phyloP scores from a whole-genome alignment of 2,113 vertebrate species.

The Pterophyllum scalare region DNA sequence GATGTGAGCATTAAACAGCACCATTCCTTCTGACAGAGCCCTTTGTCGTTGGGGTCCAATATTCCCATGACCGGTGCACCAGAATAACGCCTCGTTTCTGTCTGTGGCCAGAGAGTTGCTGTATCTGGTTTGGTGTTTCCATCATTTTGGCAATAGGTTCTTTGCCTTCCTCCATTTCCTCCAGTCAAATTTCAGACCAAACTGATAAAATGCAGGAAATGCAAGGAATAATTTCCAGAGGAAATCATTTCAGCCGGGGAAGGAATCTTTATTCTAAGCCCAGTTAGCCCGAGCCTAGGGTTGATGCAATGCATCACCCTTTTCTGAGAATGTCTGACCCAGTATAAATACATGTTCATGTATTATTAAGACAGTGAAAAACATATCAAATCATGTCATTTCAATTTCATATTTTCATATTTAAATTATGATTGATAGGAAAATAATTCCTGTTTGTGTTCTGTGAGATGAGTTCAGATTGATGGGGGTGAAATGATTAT shows the following conservation, averaged over 20 bases:
- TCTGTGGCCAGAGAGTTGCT: not conserved
- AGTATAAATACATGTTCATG: not conserved
- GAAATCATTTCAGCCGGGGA: not conserved
- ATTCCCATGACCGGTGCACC: not conserved
- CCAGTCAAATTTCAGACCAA: not conserved
- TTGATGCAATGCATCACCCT: not conserved
- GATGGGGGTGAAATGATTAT: not conserved
- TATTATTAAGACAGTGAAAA: not conserved
- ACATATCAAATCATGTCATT: not conserved
- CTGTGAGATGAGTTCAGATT: not conserved
- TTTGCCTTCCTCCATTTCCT: not conserved
- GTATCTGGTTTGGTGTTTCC: not conserved
- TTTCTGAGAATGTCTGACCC: not conserved
- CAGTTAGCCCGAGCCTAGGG: not conserved
- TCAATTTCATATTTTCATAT: not conserved
- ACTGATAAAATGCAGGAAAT: not conserved
- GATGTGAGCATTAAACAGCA: not conserved
- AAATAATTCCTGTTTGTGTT: not conserved
- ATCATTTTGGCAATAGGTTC: not conserved
- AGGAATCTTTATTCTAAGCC: not conserved
- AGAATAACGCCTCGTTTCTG: not conserved
- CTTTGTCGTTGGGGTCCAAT: not conserved
- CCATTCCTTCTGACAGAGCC: too few relatives aligned
- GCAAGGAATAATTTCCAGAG: not conserved
- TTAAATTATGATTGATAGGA: not conserved